Base-by-base conservation (phyloP, 2,888 invertebrate species). In the Callyntrura guangdongensis region DNA sequence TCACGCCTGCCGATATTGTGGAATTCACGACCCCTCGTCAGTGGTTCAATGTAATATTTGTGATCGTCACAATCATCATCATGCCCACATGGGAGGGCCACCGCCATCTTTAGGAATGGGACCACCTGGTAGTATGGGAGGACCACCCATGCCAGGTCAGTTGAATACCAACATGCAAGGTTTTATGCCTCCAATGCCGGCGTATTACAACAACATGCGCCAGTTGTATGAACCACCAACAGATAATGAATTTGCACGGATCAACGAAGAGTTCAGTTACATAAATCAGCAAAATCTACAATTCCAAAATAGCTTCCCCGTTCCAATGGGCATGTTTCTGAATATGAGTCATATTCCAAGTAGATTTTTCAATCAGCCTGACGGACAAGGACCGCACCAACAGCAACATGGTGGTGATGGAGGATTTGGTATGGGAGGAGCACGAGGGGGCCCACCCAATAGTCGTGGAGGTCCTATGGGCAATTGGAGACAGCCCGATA, bases 1-100 rank as follows among this genome's bases (percentile, higher is more conserved):
- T 93, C 98, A 99, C 96, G 99, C 99, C 0, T 99, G 99, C 96
- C 99, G 99, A 95, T 99, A 99, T 95, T 99, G 99, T 95, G 99
- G 99, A 77, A 99, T 99, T 93, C 99, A 99, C 95, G 99, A 99
- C 95, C 99, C 99, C 0, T 97, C 98, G 93, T 98, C 98, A 94
- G 99, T 99, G 61, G 99, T 99, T 86, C 98, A 98, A 97, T 99
- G 99, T 95, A 99, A 99, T 95, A 97, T 98, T 91, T 99, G 99
- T 95, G 99, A 98, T 95, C 99, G 99, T 95, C 36, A 36, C 6
- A 36, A 36, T 6, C 99, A 49, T 25, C 69, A 53, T 20, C 36
- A 85, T 74, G 36, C 36, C 36, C 74, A 45, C n/a, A 12, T 8
- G 20, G 36, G n/a, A 20, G 74, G 74, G 14, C 74, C 45, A 99